Evolutionary conservation across 35 echinoderm and acorn worm genomes (phyloP).

Genomic region (Patiria miniata): DNA sequence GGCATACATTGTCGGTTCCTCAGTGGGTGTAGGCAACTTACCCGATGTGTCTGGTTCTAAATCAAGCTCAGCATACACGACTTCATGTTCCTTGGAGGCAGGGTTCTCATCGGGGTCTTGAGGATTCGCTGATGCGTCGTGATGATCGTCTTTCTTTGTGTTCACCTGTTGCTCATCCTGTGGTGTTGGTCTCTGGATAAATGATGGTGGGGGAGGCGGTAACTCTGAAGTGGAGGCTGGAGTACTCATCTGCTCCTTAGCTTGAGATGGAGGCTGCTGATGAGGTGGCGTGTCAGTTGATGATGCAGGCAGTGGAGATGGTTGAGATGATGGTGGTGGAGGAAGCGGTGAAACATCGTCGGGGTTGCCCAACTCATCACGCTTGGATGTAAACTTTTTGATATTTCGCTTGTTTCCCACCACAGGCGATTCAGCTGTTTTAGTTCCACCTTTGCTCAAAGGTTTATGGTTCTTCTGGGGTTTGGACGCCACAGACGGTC

Average conservation of each 20-base stretch:
- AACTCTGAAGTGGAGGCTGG: too few relatives aligned
- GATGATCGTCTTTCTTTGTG: background rate
- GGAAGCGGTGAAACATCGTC: too few relatives aligned
- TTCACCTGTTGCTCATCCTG: too few relatives aligned
- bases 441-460: too few relatives aligned
- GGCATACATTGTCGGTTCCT: background rate
- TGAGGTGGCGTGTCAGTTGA: background rate
- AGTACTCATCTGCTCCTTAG: background rate
- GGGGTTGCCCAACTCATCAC: too few relatives aligned
- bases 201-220: too few relatives aligned
- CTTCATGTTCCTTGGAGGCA: background rate
- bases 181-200: too few relatives aligned
- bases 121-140: background rate
- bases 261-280: background rate
- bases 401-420: too few relatives aligned
- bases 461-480: too few relatives aligned
- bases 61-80: conserved; percentile 2
- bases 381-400: too few relatives aligned
- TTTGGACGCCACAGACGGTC: too few relatives aligned
- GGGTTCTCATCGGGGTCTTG: background rate
- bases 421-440: too few relatives aligned
- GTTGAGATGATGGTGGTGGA: background rate
- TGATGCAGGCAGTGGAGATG: background rate
- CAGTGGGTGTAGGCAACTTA: background rate
- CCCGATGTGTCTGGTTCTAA: background rate